Evolutionary conservation across 2,797 vertebrate genomes (phyloP), one percentile per base, ranked within the genome.

Genomic region (Jordanella pulchra): DNA sequence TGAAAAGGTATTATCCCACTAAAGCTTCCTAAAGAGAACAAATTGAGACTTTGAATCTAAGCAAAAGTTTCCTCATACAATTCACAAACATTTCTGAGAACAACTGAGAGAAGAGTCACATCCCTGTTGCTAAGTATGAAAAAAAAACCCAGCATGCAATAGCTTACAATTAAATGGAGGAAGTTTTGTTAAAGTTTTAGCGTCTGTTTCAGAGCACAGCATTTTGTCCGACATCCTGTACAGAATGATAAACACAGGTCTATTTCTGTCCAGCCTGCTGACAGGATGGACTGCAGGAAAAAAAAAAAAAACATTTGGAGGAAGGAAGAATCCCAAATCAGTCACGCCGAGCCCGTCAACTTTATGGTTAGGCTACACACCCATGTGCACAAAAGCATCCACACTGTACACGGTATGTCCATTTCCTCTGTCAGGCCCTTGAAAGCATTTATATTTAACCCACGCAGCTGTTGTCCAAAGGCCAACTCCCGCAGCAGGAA

Each of bases 371-470:
- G 82, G 66, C 60, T 25, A 66, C 44, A 69, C 12, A 76, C 74
- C 80, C 80, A 65, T 79, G 77, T 71, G 79, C 68, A 71, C 64
- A 55, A 42, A 69, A 48, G 75, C 71, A 73, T 67, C 73, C 73
- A 79, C 56, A 44, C 65, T 21, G 65, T 53, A 73, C 83, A 70
- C 53, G 72, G 76, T 80, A 55, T 85, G 74, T 68, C 76, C 76
- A 75, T 72, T 76, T 61, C 51, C 50, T 71, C 76, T 69, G 74
- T 76, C 72, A 63, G 74, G 75, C 80, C 63, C 77, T 74, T 78
- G 42, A 78, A 74, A 77, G 67, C 63, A 82, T 91, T 94, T 94
- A 94, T 94, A 93, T 93, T 91, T 93, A 94, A 91, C 89, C 77
- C 75, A 80, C 90, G 89, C 93, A 94, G 93, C 93, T 93, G 94